Evolutionary conservation across 2,113 vertebrate genomes (phyloP), one percentile per base, ranked within the genome.

Genomic region (Podarcis muralis): DNA sequence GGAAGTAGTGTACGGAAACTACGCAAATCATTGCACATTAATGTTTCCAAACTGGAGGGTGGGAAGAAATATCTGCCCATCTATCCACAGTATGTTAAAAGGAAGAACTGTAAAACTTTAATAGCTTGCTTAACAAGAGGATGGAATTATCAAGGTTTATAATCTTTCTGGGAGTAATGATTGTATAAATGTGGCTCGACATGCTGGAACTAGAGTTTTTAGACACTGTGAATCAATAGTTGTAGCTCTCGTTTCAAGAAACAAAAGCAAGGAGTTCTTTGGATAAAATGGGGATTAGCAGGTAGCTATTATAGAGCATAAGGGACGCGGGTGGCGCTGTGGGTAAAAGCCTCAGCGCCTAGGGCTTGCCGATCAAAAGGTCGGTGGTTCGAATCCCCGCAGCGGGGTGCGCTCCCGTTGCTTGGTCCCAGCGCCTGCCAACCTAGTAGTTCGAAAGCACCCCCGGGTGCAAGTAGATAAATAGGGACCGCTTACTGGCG

Each of bases 11-110:
- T 75, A 25, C 57, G 20, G 30, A 22, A 53, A 72, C 12, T 57
- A 22, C 25, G 68, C 8, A 32, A 7, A n/a, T 72, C 30, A 84
- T 84, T 37, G 25, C 0, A 0, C 2, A 53, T 30, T 48, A 27
- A 53, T 30, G 9, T 79, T 53, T 53, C 27, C 27, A 3, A 13
- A 79, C 12, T n/a, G 79, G 75, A 23, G 88, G 48, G 1, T 66
- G 66, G 25, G 25, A 18, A 35, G 3, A 5, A 3, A 1, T 57
- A 9, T 18, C 82, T 37, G 1, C 75, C 2, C 1, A 37, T 9
- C 76, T n/a, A 35, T 6, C 53, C 37, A 87, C 9, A 2, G 9
- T 32, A 81, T 57, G 66, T 22, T 13, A 1, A 48, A 5, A 18
- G 62, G 77, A 15, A 15, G 22, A 89, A 16, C 35, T 12, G 79